Conservation (phyloP, 2,888 invertebrate species). For the Tiliacea aurago region DNA sequence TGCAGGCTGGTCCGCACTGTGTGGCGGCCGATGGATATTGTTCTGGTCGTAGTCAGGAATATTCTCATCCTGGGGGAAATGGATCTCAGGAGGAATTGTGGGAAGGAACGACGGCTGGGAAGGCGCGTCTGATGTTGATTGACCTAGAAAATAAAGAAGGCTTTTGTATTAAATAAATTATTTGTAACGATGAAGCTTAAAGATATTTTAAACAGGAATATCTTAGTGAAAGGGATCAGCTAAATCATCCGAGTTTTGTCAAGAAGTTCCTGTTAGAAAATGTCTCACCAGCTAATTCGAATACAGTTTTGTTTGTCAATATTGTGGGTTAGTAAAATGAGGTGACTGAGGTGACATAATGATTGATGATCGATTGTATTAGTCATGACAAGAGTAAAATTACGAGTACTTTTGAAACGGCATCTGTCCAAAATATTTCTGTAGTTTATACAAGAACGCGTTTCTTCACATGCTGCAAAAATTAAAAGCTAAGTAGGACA, state of each 20-base stretch:
- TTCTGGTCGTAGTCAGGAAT: constrained; percentile 80
- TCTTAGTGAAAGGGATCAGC: neutral
- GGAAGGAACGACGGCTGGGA: constrained; percentile 80
- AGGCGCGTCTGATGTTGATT: constrained; percentile 65
- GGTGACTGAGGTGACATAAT: constrained; percentile 46
- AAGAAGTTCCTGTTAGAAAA: neutral
- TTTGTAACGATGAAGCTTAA: too few relatives aligned
- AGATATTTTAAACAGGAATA: neutral
- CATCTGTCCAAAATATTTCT: neutral
- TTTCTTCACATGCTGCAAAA: neutral
- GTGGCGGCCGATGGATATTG: constrained; percentile 79
- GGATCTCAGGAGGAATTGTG: constrained; percentile 86
- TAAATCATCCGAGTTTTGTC: neutral
- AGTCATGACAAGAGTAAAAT: constrained; percentile 11
- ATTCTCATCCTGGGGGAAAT: constrained; percentile 80
- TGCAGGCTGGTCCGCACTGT: constrained; percentile 69
- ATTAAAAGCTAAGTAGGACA: neutral
- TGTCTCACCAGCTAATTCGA: constrained; percentile 2
- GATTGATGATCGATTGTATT: constrained; percentile 31
- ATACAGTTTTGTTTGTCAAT: constrained; percentile 17
- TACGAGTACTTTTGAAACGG: neutral
- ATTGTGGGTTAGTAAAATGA: constrained; percentile 50
- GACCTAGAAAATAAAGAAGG: constrained; percentile 73
- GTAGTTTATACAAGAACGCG: neutral
- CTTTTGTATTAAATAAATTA: neutral